phyloP scores from a whole-genome alignment of 2,888 invertebrate genomes.

The Stratiomys singularior region DNA sequence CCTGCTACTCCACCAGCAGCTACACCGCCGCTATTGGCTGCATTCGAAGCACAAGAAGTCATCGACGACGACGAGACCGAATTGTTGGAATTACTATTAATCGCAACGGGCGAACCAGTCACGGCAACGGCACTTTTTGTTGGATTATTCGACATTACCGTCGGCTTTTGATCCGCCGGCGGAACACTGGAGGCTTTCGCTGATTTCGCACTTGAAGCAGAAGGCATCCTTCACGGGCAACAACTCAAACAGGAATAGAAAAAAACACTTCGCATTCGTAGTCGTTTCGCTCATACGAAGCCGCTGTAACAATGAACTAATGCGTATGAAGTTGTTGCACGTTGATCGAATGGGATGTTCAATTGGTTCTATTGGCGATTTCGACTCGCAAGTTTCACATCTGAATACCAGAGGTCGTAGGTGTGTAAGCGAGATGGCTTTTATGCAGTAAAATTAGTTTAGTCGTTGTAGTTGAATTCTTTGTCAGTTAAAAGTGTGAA shows the following conservation, averaged over 20 bases:
- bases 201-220: conserved; percentile 87
- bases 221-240: conserved; percentile 63
- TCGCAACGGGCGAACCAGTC: background rate
- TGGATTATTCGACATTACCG: background rate
- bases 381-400: background rate
- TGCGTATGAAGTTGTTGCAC: conserved; percentile 14
- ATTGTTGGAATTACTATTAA: background rate
- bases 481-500: too few relatives aligned
- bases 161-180: conserved; percentile 34
- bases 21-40: background rate
- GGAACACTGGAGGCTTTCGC: conserved; percentile 75
- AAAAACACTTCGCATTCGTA: conserved; percentile 27
- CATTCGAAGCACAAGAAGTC: conserved; percentile 12
- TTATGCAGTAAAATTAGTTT: too few relatives aligned
- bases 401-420: background rate
- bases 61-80: background rate
- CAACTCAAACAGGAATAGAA: conserved; percentile 52
- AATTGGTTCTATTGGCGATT: background rate
- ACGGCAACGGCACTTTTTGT: conserved; percentile 3
- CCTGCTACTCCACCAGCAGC: too few relatives aligned
- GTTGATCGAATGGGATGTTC: background rate
- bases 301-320: conserved; percentile 9
- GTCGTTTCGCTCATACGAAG: background rate
- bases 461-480: too few relatives aligned
- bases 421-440: too few relatives aligned